phyloP scores from a whole-genome alignment of 2,113 vertebrate genomes.

The Chionodraco myersi region DNA sequence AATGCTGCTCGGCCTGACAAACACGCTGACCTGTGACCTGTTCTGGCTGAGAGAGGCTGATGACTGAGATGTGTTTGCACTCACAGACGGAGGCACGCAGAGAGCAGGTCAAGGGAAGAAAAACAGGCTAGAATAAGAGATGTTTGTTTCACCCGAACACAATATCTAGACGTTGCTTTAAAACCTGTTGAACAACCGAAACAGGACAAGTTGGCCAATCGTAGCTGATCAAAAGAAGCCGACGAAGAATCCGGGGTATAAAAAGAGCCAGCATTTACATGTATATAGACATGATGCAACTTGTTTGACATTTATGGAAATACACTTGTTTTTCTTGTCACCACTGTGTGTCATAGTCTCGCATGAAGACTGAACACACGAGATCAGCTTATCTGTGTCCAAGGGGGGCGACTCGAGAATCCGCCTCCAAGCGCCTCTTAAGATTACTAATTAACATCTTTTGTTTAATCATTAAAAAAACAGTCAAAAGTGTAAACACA shows the following conservation, averaged over 20 bases:
- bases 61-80: conserved; percentile 15
- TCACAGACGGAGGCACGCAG: background rate
- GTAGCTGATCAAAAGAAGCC: background rate
- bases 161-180: background rate
- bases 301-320: background rate
- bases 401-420: background rate
- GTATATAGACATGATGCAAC: background rate
- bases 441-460: background rate
- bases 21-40: conserved; percentile 60
- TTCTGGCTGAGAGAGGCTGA: background rate
- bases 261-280: background rate
- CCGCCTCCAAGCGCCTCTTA: background rate
- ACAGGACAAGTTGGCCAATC: background rate
- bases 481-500: too few relatives aligned
- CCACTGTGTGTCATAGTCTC: background rate
- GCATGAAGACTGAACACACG: background rate
- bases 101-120: background rate
- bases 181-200: background rate
- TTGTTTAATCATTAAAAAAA: too few relatives aligned
- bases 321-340: background rate
- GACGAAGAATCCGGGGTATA: background rate
- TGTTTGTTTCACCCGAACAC: background rate
- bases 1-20: conserved; percentile 35
- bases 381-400: background rate
- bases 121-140: background rate